phyloP scores from a whole-genome alignment of 1,140 invertebrate species.

The Leguminivora glycinivorella region DNA sequence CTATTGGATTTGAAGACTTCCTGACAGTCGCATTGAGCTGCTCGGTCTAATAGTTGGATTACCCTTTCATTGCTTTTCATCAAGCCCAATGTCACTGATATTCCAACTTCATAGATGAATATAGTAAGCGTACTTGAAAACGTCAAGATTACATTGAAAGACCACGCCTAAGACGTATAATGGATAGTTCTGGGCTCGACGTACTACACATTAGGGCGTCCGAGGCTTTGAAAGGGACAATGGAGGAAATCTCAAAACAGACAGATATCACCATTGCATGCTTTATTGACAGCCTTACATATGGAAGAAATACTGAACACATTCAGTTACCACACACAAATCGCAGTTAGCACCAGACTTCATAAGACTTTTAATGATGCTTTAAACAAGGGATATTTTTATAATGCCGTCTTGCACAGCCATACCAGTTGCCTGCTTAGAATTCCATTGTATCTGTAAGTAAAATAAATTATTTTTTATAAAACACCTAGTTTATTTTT shows the following conservation, averaged over 20 bases:
- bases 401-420: not conserved
- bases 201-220: not conserved
- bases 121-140: not conserved
- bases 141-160: not conserved
- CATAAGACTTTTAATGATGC: not conserved
- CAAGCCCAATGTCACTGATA: not conserved
- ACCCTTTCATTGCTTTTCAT: not conserved
- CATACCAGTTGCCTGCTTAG: conserved; percentile 1
- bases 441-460: conserved; percentile 25
- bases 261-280: conserved; percentile 19
- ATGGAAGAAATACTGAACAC: conserved; percentile 13
- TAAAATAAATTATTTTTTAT: conserved; percentile 24
- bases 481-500: not conserved
- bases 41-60: conserved; percentile 73
- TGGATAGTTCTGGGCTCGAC: not conserved
- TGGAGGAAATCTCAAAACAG: conserved; percentile 6
- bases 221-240: not conserved
- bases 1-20: conserved; percentile 93
- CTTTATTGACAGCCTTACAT: conserved; percentile 12
- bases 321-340: conserved; percentile 15
- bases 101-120: not conserved
- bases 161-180: not conserved
- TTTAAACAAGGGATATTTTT: not conserved
- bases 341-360: not conserved
- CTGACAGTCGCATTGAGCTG: conserved; percentile 86